Evolutionary conservation across 2,888 invertebrate species (phyloP), one percentile per base, ranked within the genome.

Genomic region (Andrena fulva): DNA sequence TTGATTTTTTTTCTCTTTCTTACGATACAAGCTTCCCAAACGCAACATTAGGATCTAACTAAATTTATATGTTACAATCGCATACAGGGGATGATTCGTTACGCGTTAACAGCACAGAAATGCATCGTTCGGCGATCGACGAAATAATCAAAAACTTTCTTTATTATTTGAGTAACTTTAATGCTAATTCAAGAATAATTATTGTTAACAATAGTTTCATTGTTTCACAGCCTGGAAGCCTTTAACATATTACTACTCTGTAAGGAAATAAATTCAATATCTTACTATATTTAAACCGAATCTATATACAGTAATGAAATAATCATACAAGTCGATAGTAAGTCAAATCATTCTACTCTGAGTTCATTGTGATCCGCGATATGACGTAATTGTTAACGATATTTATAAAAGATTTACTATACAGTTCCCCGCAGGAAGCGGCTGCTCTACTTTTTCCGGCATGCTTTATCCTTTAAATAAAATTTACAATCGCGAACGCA

Each of bases 21-120:
- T n/a, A 35, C 70, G 82, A 77, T 85, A 85, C 87, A 90, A 89
- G 90, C 90, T 90, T 90, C 78, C 83, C 87, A 90, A 89, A 89
- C 85, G 72, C 84, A 86, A 84, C 89, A 88, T 85, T 70, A 77
- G 29, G 20, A 78, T 67, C 77, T 63, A 52, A 29, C 77, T 63
- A 52, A 29, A 75, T 83, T 76, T 74, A 59, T 52, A 72, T 64
- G 8, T 42, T 66, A 52, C 35, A 50, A 63, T 70, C 60, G 54
- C 54, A 64, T 75, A 56, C 6, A 48, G 27, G 42, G 31, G 50
- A 42, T 71, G 59, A 74, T 80, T 68, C 10, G 48, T 71, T 62
- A 8, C 60, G 27, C 62, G 62, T 74, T 77, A 74, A 42, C 66
- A 72, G 69, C 59, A 77, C 67, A 72, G 72, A 87, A 87, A 83